Evolutionary conservation across 2,797 vertebrate species (phyloP), one percentile per base, ranked within the genome.

Genomic region (Gephyroberyx darwinii): DNA sequence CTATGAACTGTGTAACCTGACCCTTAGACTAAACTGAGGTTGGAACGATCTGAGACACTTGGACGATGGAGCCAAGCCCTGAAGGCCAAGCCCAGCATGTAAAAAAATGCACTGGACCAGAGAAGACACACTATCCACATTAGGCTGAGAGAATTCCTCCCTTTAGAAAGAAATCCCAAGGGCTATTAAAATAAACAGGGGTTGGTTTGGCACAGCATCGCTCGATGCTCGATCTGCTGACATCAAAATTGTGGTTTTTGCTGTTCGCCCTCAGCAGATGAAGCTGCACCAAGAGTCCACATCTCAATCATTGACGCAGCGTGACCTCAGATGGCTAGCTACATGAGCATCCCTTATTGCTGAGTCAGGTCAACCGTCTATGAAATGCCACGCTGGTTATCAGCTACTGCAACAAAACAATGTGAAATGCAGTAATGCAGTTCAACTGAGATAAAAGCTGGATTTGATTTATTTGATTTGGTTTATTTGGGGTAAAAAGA

Each of bases 131-230:
- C 50, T 61, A 13, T 80, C 66, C 65, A 83, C 53, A 84, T 84
- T 69, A 60, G 51, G 58, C 22, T 53, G 41, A 52, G 39, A 75
- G 57, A 69, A 62, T 50, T 39, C 47, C 52, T 60, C 74, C 65
- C 64, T 56, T 83, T 12, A 52, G 43, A 68, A 67, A 59, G 47
- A 84, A 84, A 65, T 88, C 81, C 76, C 54, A 50, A 71, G 69
- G 78, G 75, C 73, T 77, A 79, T 90, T 88, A 86, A 81, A 91
- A 84, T 87, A 89, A 91, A 90, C 83, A 88, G 55, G 58, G 71
- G 52, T 67, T 69, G 85, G 84, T 87, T 86, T 92, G 87, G 88
- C 83, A 81, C 63, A 8, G 63, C n/a, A 4, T 0, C 55, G 66
- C 39, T 12, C 61, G 19, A 73, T 69, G 74, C 80, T 26, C 26